These are phyloP conservation scores for Trichogramma dendrolimi DNA, from an alignment of 2,888 invertebrate species.

Conservation along the genomic window DNA sequence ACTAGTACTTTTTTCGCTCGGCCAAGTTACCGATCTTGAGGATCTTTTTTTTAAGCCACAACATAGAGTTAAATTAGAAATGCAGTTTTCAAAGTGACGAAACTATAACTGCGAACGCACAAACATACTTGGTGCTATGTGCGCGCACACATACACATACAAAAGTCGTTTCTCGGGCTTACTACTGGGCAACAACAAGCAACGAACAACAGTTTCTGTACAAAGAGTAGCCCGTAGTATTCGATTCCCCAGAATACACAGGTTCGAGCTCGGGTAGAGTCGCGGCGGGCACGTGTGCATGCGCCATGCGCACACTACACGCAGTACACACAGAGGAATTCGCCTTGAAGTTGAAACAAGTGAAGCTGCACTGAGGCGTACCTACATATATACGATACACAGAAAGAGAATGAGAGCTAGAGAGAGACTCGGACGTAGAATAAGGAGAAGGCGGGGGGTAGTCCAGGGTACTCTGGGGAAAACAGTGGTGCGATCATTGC, in stretches of 20 bases:
- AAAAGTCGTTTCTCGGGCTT: conserved; percentile 46
- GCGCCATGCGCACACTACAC: conserved; percentile 27
- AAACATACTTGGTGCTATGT: too few relatives aligned
- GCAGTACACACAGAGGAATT: conserved; percentile 18
- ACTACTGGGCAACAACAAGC: conserved; percentile 25
- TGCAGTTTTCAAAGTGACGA: too few relatives aligned
- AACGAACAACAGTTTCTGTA: not conserved
- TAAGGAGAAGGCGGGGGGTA: too few relatives aligned
- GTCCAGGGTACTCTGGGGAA: conserved; percentile 12
- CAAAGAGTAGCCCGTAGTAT: not conserved
- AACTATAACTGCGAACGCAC: too few relatives aligned
- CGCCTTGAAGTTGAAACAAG: conserved; percentile 21
- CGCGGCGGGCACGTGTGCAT: not conserved
- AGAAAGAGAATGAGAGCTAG: too few relatives aligned
- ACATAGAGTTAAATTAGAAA: too few relatives aligned
- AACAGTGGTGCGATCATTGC: conserved; percentile 31
- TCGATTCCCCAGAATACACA: not conserved
- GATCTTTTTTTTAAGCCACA: too few relatives aligned
- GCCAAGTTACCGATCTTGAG: too few relatives aligned
- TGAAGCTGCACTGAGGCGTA: too few relatives aligned
- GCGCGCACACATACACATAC: conserved; percentile 40
- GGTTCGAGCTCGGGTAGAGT: not conserved
- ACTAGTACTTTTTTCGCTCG: too few relatives aligned
- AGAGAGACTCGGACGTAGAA: too few relatives aligned
- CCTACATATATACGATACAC: too few relatives aligned